Evolutionary conservation across 2,113 vertebrate genomes (phyloP), one percentile per base, ranked within the genome.

Genomic region (Xiphorhynchus elegans): DNA sequence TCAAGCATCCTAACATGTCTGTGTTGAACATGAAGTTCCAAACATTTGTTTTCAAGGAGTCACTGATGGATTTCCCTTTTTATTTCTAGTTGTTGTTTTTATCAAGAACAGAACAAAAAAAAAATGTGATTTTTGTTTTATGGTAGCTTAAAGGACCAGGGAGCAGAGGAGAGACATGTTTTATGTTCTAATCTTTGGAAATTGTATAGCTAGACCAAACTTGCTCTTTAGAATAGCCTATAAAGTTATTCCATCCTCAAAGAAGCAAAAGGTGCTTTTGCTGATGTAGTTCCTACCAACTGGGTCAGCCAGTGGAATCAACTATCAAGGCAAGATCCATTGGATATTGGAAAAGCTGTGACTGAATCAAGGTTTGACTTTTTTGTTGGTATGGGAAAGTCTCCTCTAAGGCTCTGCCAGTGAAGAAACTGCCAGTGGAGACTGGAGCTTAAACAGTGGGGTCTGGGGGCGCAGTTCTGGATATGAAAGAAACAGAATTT

Each of bases 291-390:
- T 92, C 13, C 1, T 29, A 11, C 26, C 79, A 75, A 56, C 25
- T 80, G 52, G 46, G 87, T 88, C 84, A 79, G 58, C n/a, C 62
- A 80, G 40, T 56, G 68, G 58, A 93, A 69, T 69, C 78, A 66
- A 53, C 87, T 89, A 47, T 70, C 40, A 73, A 42, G 53, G 69
- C 59, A 47, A 46, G 60, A 56, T 76, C 14, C 5, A 21, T 25
- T 12, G 79, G n/a, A 44, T 87, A 42, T 12, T 60, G 55, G 26
- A 83, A 52, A 73, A 62, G 40, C 73, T 84, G 59, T 15, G 11
- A 21, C 52, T 68, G 33, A 52, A 33, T 56, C 2, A 5, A 10
- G 3, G 1, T 0, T 12, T 59, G 20, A 52, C 13, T 47, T 77
- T 70, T 46, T 26, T 44, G 26, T 37, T 78, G 44, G 52, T 49